Base-by-base conservation (phyloP, 2,797 vertebrate genomes). In the Smutsia gigantea region DNA sequence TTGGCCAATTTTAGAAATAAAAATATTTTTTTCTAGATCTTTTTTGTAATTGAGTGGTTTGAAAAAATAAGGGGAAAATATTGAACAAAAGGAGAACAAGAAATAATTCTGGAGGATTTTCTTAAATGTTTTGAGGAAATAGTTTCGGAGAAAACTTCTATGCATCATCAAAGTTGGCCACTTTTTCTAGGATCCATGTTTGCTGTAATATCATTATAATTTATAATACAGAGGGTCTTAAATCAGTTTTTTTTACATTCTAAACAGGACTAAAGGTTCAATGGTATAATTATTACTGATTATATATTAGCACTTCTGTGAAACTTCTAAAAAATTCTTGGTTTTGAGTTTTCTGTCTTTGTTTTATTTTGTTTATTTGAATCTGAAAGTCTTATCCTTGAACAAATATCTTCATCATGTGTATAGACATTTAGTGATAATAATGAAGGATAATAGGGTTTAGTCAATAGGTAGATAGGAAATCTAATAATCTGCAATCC, bases 21-120 rank as follows among this genome's bases (percentile, higher is more conserved):
- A 95, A 93, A 81, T 72, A 71, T 29, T 81, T 79, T 23, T 77
- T 66, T 94, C 9, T 90, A 84, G 11, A 78, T 17, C 2, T 96
- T 6, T 37, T 61, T 77, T 84, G 5, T n/a, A 81, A 53, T 18
- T 59, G 7, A 61, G 19, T 75, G 18, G 15, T 71, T 94, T 27
- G n/a, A 57, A 74, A 59, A 72, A 71, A 74, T 46, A 51, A 57
- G 29, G 14, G 25, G 49, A 83, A 75, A 68, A 29, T 82, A 69
- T 84, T 71, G 25, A 19, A 19, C 5, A 87, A 27, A 68, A 46
- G 19, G 34, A 83, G 21, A 90, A 83, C 2, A 89, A 55, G 37
- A 78, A 84, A 61, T 2, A 34, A 34, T 37, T 91, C 25, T 27
- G 25, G 59, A 46, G 3, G 27, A 19, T 68, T 94, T 92, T 57